These are phyloP conservation scores for Trogon melanurus DNA, from an alignment of 2,113 vertebrate species.

Conservation along the genomic window DNA sequence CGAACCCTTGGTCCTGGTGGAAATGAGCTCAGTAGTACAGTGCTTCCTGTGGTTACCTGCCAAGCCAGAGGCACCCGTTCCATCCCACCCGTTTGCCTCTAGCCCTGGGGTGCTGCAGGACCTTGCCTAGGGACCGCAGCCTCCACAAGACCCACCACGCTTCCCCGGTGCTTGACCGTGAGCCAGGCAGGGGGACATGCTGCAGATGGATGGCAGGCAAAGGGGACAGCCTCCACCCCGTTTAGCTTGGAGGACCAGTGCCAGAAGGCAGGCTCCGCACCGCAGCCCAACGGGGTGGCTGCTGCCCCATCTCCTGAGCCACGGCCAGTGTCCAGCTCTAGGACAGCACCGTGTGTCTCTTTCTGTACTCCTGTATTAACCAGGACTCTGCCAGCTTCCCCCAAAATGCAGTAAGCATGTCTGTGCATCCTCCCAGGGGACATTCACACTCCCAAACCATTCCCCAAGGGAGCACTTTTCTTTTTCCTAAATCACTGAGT, in stretches of 20 bases:
- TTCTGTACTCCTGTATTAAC: accelerated
- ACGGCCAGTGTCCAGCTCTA: not conserved
- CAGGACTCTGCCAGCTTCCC: not conserved
- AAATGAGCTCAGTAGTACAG: conserved; percentile 51
- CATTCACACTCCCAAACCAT: not conserved
- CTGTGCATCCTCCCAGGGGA: not conserved
- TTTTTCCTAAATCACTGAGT: not conserved
- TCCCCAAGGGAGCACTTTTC: not conserved
- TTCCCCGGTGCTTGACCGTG: accelerated
- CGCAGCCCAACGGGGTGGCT: accelerated
- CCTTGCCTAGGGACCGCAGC: not conserved
- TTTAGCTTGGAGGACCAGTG: not conserved
- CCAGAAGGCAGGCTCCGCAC: not conserved
- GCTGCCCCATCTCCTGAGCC: not conserved
- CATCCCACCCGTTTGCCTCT: not conserved
- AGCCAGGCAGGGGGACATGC: accelerated
- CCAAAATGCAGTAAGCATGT: accelerated
- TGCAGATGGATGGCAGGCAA: not conserved
- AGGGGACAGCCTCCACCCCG: accelerated
- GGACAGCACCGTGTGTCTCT: accelerated
- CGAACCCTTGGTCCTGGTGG: not conserved
- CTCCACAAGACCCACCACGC: not conserved
- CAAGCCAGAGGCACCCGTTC: not conserved
- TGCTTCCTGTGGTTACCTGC: conserved; percentile 39
- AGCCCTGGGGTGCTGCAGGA: not conserved